Percentiles rank a stretch among this genome's conserved stretches.
These are phyloP conservation scores for Philereme vetulata DNA, from an alignment of 2,888 invertebrate genomes.

Conservation along the genomic window DNA sequence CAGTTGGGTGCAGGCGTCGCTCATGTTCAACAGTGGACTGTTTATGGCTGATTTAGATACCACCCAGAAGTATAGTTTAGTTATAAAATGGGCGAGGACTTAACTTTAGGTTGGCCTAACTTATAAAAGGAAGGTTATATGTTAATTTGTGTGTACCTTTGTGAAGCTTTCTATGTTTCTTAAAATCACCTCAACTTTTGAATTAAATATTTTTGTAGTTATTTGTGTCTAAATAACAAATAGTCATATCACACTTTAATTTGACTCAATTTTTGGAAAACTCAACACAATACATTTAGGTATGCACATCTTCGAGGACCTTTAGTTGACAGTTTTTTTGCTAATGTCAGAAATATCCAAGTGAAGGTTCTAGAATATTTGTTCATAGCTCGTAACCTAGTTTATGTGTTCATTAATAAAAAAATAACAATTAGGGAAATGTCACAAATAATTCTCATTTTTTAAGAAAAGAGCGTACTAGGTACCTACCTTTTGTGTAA, in stretches of 20 bases:
- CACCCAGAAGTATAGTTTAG: too few relatives aligned
- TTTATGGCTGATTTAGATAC: too few relatives aligned
- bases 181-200: not conserved
- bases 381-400: too few relatives aligned
- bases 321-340: too few relatives aligned
- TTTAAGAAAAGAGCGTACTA: not conserved
- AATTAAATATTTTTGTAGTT: not conserved
- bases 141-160: not conserved
- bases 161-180: not conserved
- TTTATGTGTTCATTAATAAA: not conserved
- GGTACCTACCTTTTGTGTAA: not conserved
- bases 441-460: not conserved
- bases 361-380: not conserved
- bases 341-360: not conserved
- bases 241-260: not conserved
- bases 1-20: too few relatives aligned
- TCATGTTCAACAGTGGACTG: too few relatives aligned
- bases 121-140: not conserved
- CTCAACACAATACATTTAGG: too few relatives aligned
- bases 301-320: too few relatives aligned
- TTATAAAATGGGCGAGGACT: conserved; percentile 34
- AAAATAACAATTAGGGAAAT: not conserved
- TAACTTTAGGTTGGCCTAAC: conserved; percentile 36
- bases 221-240: not conserved
- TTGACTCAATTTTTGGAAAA: not conserved